Evolutionary conservation across 2,113 vertebrate genomes (phyloP).

Genomic region (Pachycephala philippinensis): DNA sequence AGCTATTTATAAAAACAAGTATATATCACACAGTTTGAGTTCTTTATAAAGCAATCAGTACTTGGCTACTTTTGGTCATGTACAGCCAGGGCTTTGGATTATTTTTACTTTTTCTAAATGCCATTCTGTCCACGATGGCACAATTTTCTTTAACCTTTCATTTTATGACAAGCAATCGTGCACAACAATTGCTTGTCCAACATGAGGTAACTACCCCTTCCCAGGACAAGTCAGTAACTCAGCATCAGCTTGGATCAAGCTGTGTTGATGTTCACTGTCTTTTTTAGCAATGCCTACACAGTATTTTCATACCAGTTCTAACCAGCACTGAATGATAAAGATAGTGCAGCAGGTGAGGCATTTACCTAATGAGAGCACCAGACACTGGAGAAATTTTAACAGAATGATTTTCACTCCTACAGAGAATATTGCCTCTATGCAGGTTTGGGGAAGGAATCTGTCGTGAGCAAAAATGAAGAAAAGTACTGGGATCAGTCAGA

Average conservation of each 20-base stretch:
- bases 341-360: not conserved
- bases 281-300: not conserved
- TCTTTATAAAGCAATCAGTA: not conserved
- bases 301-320: not conserved
- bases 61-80: not conserved
- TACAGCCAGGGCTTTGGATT: not conserved
- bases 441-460: not conserved
- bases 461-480: not conserved
- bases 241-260: not conserved
- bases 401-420: not conserved
- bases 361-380: slow-evolving; percentile 14
- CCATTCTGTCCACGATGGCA: not conserved
- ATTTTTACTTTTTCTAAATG: slow-evolving; percentile 9
- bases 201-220: not conserved
- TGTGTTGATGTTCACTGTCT: not conserved
- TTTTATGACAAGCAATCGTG: not conserved
- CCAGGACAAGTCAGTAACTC: not conserved
- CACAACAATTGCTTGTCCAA: not conserved
- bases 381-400: not conserved
- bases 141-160: slow-evolving; percentile 22
- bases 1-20: not conserved
- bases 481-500: not conserved
- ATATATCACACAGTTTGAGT: not conserved
- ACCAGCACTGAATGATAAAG: not conserved
- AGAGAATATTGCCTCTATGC: not conserved